These are phyloP conservation scores for Zophobas morio DNA, from an alignment of 1,140 invertebrate species.

Conservation along the genomic window DNA sequence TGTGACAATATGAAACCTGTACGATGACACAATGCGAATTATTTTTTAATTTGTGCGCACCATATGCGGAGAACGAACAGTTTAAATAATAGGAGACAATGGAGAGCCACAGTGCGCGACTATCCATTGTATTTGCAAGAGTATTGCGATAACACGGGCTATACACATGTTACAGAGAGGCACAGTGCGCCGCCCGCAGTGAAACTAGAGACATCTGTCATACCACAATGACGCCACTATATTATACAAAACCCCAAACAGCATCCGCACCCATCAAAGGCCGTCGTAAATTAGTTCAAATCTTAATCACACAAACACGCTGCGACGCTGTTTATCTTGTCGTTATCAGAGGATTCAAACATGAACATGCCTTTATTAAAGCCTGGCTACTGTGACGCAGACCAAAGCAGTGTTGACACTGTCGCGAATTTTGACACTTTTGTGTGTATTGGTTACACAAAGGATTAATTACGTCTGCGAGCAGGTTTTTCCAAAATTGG, in stretches of 20 bases:
- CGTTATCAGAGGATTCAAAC: constrained; percentile 20
- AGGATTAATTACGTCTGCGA: no score
- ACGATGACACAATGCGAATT: constrained; percentile 31
- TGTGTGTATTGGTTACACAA: no score
- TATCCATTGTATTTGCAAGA: constrained; percentile 36
- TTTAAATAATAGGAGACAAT: constrained; percentile 37
- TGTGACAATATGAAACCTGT: not conserved
- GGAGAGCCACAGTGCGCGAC: constrained; percentile 24
- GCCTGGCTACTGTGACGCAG: not conserved
- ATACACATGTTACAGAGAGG: constrained; percentile 40
- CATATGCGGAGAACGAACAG: constrained; percentile 37
- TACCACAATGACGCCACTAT: constrained; percentile 48
- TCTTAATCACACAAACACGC: constrained; percentile 43
- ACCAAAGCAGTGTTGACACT: not conserved
- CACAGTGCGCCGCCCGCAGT: constrained; percentile 34
- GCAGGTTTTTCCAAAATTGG: no score
- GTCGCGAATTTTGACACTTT: no score
- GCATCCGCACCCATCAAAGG: constrained; percentile 47
- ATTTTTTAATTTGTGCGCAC: constrained; percentile 43
- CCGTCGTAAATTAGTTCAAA: constrained; percentile 47
- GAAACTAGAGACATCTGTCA: constrained; percentile 49
- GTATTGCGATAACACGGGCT: constrained; percentile 34
- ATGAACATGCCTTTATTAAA: constrained; percentile 33
- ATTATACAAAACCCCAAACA: constrained; percentile 48
- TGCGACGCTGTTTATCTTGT: constrained; percentile 34